A percentile compares a stretch with the other conserved stretches of the same genome.
phyloP scores from a whole-genome alignment of 2,888 invertebrate species.

The Acleris literana region DNA sequence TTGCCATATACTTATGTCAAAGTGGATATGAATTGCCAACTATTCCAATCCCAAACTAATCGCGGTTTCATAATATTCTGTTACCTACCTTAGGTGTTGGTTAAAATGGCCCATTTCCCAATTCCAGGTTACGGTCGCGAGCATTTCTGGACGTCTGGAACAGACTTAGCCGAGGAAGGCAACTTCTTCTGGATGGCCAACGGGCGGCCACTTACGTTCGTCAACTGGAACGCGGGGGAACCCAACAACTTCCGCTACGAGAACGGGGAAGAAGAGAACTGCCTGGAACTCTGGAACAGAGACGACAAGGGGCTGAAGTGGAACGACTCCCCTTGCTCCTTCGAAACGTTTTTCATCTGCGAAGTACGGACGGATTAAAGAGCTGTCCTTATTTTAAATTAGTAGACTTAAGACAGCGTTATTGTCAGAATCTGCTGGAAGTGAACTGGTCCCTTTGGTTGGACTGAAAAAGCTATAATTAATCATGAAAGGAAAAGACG shows the following conservation, averaged over 20 bases:
- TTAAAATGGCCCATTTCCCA: constrained; percentile 1
- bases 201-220: constrained; percentile 93
- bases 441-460: no score
- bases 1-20: no score
- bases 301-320: constrained; percentile 96
- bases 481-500: no score
- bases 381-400: constrained; percentile 3
- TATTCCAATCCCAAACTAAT: no score
- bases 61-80: no score
- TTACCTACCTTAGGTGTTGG: not conserved
- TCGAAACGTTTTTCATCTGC: constrained; percentile 96
- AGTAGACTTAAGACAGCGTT: constrained; percentile 2
- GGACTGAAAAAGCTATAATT: no score
- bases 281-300: constrained; percentile 94
- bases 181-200: constrained; percentile 97
- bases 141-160: constrained; percentile 97
- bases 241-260: constrained; percentile 97
- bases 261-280: constrained; percentile 96
- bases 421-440: not conserved
- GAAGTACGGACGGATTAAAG: constrained; percentile 87
- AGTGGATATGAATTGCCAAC: no score
- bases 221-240: constrained; percentile 97
- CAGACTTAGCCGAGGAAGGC: constrained; percentile 95
- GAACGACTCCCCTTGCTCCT: constrained; percentile 97
- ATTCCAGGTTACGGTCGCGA: constrained; percentile 92